These are phyloP conservation scores for Laodelphax striatellus DNA, from an alignment of 1,140 invertebrate species.

Conservation along the genomic window DNA sequence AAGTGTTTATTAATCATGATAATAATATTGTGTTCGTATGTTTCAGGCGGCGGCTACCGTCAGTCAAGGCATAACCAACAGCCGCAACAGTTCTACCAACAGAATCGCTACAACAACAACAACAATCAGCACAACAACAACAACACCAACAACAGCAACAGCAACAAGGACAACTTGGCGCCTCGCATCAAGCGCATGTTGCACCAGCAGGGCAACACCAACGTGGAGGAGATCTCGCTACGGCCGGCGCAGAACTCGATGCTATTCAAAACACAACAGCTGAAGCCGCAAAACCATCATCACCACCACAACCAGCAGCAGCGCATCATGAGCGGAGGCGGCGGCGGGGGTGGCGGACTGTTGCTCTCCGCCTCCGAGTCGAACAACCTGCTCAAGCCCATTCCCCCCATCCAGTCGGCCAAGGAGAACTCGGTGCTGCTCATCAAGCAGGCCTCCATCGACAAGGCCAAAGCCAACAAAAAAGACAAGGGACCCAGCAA, in stretches of 20 bases:
- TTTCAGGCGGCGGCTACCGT: slow-evolving; percentile 33
- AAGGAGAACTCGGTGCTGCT: slow-evolving; percentile 30
- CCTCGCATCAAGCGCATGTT: slow-evolving; percentile 65
- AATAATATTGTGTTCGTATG: slow-evolving; percentile 39
- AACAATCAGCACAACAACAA: slow-evolving; percentile 40
- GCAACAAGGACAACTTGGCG: slow-evolving; percentile 60
- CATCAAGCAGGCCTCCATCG: slow-evolving; percentile 38
- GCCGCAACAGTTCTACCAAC: slow-evolving; percentile 30
- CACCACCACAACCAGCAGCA: slow-evolving; percentile 8
- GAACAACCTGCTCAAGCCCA: slow-evolving; percentile 13
- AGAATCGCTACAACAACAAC: slow-evolving; percentile 49
- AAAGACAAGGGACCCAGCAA: slow-evolving; percentile 64
- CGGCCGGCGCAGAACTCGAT: slow-evolving; percentile 81
- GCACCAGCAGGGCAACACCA: slow-evolving; percentile 39
- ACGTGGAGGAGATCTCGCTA: slow-evolving; percentile 69
- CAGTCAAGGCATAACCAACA: slow-evolving; percentile 20
- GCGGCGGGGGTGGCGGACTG: too few species aligned
- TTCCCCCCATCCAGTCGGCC: slow-evolving; percentile 34
- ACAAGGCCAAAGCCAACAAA: slow-evolving; percentile 50
- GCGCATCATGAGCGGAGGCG: neutral
- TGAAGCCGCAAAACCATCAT: slow-evolving; percentile 30
- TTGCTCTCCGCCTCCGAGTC: slow-evolving; percentile 1
- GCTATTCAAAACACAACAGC: slow-evolving; percentile 68
- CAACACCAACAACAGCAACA: slow-evolving; percentile 44
- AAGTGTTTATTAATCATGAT: too few species aligned